phyloP scores from a whole-genome alignment of 2,797 vertebrate species.

The Malurus leucopterus region DNA sequence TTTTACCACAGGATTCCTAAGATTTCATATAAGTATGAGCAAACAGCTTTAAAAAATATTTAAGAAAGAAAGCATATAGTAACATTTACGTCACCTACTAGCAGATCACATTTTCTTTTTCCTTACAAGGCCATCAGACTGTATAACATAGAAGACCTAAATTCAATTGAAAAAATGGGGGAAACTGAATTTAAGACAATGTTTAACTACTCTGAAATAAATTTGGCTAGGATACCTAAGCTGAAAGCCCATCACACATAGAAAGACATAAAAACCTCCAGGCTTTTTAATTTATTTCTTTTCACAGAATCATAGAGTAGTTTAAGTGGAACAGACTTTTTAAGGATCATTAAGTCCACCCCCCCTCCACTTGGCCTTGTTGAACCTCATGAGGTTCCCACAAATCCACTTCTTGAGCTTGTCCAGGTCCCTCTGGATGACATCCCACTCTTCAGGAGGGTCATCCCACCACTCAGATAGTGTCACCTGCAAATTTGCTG shows the following conservation, averaged over 20 bases:
- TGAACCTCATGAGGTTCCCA: neutral
- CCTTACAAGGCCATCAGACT: neutral
- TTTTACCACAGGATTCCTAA: neutral
- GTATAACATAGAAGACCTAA: neutral
- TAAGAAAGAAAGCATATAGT: neutral
- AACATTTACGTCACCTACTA: neutral
- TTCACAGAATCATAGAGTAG: neutral
- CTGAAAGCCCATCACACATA: neutral
- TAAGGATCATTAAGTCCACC: neutral
- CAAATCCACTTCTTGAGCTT: neutral
- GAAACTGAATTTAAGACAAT: neutral
- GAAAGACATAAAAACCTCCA: neutral
- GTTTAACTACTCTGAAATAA: neutral
- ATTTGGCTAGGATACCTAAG: neutral
- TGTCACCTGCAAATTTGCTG: neutral
- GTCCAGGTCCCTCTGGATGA: neutral
- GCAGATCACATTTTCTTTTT: neutral
- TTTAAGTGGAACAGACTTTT: neutral
- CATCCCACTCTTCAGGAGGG: neutral
- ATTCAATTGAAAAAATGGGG: neutral
- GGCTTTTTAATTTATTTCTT: neutral
- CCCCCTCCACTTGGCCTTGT: neutral
- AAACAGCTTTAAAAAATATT: neutral
- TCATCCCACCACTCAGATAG: neutral
- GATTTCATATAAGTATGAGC: neutral